Percentiles rank a stretch among this genome's conserved stretches.
phyloP scores from a whole-genome alignment of 2,888 invertebrate genomes.

The Drosophila sordidula region DNA sequence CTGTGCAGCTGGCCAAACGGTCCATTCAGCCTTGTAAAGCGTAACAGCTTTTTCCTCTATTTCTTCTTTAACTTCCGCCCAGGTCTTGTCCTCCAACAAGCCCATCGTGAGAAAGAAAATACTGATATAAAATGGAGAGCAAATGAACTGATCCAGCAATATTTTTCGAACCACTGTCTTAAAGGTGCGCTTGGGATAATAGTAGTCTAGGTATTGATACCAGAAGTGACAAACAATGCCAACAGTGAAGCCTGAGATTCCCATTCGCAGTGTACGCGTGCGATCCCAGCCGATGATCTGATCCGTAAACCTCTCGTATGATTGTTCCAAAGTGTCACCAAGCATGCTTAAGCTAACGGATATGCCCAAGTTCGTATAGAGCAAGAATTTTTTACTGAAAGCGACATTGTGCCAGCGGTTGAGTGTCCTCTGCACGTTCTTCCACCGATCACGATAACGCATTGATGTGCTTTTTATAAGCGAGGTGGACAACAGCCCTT shows the following conservation, averaged over 20 bases:
- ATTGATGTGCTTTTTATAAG: slow-evolving; percentile 15
- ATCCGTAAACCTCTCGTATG: slow-evolving; percentile 88
- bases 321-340: slow-evolving; percentile 93
- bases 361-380: slow-evolving; percentile 91
- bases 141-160: slow-evolving; percentile 91
- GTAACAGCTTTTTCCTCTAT: slow-evolving; percentile 89
- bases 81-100: slow-evolving; percentile 88
- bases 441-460: slow-evolving; percentile 28
- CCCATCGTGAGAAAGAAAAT: slow-evolving; percentile 91
- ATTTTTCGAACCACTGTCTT: slow-evolving; percentile 90
- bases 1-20: slow-evolving; percentile 96
- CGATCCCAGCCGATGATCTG: slow-evolving; percentile 87
- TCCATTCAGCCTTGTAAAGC: slow-evolving; percentile 93
- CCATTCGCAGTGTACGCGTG: slow-evolving; percentile 90
- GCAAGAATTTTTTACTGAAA: slow-evolving; percentile 88
- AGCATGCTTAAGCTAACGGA: slow-evolving; percentile 90
- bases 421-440: slow-evolving; percentile 9
- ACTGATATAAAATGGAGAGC: slow-evolving; percentile 91
- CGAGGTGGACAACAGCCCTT: slow-evolving; percentile 11
- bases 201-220: slow-evolving; percentile 91
- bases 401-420: slow-evolving; percentile 78
- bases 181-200: slow-evolving; percentile 89
- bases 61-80: slow-evolving; percentile 88
- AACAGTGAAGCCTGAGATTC: slow-evolving; percentile 90
- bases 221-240: slow-evolving; percentile 94